These are phyloP conservation scores for Lypha dubia DNA, from an alignment of 2,888 invertebrate genomes.

Conservation along the genomic window DNA sequence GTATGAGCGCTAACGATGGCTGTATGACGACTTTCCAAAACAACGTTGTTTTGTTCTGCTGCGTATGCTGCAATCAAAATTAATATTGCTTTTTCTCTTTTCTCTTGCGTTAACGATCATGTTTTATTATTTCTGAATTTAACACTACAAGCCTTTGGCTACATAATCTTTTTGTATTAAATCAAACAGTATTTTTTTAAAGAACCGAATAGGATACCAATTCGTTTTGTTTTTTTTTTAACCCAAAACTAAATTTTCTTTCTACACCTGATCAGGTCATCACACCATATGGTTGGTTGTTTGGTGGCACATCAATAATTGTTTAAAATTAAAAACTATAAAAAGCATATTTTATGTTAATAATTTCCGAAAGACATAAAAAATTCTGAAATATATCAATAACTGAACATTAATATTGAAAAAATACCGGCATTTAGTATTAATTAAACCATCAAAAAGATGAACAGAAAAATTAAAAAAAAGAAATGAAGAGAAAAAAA, in stretches of 20 bases:
- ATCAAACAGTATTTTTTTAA: not conserved
- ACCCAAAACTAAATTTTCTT: not conserved
- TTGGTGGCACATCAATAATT: not conserved
- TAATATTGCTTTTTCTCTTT: no score
- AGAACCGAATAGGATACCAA: no score
- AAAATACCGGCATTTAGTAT: slow-evolving; percentile 59
- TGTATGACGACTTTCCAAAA: no score
- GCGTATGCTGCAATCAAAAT: no score
- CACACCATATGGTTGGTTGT: slow-evolving; percentile 61
- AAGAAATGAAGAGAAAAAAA: not conserved
- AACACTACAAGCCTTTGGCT: no score
- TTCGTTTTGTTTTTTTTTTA: no score
- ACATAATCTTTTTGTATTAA: no score
- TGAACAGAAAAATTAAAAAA: slow-evolving; percentile 1
- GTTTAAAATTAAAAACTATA: slow-evolving; percentile 25
- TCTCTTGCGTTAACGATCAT: no score
- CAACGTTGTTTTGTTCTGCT: no score
- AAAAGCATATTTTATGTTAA: slow-evolving; percentile 64
- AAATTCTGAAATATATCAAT: slow-evolving; percentile 66
- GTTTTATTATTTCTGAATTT: no score
- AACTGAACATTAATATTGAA: slow-evolving; percentile 52
- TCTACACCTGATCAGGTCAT: slow-evolving; percentile 51
- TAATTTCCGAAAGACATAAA: slow-evolving; percentile 70
- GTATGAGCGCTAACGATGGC: no score
- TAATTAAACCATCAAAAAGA: slow-evolving; percentile 66